Evolutionary conservation across 2,888 invertebrate species (phyloP), one percentile per base, ranked within the genome.

Genomic region (Himalopsyche japonica): DNA sequence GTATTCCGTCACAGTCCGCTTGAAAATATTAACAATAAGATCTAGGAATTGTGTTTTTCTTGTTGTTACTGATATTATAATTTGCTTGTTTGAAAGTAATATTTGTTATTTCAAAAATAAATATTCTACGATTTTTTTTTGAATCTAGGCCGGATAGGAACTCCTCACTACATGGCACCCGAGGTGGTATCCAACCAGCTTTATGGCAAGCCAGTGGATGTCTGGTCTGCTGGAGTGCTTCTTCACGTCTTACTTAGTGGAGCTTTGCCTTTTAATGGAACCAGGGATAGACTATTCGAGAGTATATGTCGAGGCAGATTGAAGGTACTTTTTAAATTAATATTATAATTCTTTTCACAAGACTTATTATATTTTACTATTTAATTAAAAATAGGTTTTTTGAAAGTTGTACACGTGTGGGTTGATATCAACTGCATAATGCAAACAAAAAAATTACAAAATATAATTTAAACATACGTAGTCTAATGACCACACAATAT

Each of bases 101-200:
- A 6, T 0, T 43, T 43, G 15, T 43, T 15, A 1, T 3, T 2
- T 15, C 15, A 15, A 43, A 43, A 43, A 12, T 43, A 43, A 43
- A 43, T 43, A 43, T 10, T 43, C 43, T 15, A 43, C 15, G 43
- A 43, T 43, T 15, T 43, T 12, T 43, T 43, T 43, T 70, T 27
- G 2, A 3, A 27, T 70, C 27, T 91, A 97, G 98, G 97, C 90
- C 96, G 98, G 87, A 96, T 99, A 86, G 99, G 99, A 49, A 98
- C 98, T 84, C 98, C 98, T 18, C 98, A 98, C 91, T 99, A 98
- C 91, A 99, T 99, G 98, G 97, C 99, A 1, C 99, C 99, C 0
- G 99, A 99, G 92, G 97, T 99, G 87, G 97, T 99, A 27, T 95
- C 97, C 86, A 94, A 97, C 89, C 95, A 97, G 90, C 94, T 97